Percentiles rank a stretch among this genome's conserved stretches.
Evolutionary conservation across 2,797 vertebrate genomes (phyloP).

Genomic region (Hozukius guyotensis): DNA sequence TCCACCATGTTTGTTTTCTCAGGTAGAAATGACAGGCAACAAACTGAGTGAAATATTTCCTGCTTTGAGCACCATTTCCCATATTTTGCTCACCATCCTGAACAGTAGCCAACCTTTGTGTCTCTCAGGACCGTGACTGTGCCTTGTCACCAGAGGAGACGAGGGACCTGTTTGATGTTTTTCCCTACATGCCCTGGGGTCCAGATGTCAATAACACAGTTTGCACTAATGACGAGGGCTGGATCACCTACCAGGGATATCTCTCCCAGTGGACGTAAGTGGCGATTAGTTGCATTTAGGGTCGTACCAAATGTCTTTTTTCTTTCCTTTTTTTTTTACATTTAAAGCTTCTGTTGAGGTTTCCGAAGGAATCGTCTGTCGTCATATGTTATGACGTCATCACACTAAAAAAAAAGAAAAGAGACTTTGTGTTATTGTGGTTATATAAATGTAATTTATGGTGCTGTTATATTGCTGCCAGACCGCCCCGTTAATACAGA

Average conservation of each 20-base stretch:
- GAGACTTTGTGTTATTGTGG: no score
- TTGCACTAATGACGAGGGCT: constrained; percentile 93
- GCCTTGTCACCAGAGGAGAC: constrained; percentile 94
- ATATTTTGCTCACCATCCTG: background rate
- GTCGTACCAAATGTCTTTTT: background rate
- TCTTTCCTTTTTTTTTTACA: background rate
- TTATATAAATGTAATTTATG: no score
- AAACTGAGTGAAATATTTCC: background rate
- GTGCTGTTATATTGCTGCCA: no score
- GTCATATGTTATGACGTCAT: background rate
- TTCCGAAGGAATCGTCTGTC: background rate
- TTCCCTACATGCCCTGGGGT: constrained; percentile 90
- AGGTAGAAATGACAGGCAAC: background rate
- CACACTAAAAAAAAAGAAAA: background rate
- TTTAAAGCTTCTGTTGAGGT: background rate
- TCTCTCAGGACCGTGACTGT: constrained; percentile 92
- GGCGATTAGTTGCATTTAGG: background rate
- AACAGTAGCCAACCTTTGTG: constrained; percentile 8
- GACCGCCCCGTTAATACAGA: no score
- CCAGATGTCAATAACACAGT: constrained; percentile 96
- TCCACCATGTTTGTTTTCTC: constrained; percentile 15
- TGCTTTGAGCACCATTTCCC: background rate
- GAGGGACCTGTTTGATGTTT: constrained; percentile 93
- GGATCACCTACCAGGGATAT: constrained; percentile 98
- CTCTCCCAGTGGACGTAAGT: constrained; percentile 98